Conservation (phyloP, 1,140 invertebrate species). For the Apis laboriosa region DNA sequence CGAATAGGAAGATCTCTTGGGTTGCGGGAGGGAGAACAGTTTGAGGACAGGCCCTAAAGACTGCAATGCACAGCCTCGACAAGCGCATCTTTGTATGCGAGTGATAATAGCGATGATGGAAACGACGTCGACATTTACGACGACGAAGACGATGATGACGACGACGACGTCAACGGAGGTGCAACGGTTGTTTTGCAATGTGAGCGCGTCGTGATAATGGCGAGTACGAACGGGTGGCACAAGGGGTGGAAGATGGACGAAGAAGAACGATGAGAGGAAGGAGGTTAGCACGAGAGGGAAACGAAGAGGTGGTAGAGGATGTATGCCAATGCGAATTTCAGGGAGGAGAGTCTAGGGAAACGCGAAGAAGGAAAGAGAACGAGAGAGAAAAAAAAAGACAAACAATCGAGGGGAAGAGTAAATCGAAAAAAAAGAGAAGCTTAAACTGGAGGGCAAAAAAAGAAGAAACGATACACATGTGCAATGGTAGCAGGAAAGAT, state of each 20-base stretch:
- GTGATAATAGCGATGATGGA: slow-evolving; percentile 38
- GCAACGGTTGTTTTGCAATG: slow-evolving; percentile 27
- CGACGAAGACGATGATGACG: not conserved
- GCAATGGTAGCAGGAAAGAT: not conserved
- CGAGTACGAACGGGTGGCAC: slow-evolving; percentile 13
- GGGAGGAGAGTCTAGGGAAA: not conserved
- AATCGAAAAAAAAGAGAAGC: slow-evolving; percentile 10
- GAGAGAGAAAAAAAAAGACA: not conserved
- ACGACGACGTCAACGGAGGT: slow-evolving; percentile 13
- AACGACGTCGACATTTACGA: slow-evolving; percentile 13
- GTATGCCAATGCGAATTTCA: slow-evolving; percentile 23
- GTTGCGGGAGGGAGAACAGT: too few species aligned
- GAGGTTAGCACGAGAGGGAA: not conserved
- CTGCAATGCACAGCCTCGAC: slow-evolving; percentile 1
- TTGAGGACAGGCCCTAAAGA: slow-evolving; percentile 1
- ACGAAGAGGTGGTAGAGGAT: not conserved
- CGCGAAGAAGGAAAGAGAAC: not conserved
- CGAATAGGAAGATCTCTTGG: not conserved
- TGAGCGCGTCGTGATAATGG: slow-evolving; percentile 18
- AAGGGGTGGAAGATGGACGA: not conserved
- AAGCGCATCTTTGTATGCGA: not conserved
- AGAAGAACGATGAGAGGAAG: not conserved
- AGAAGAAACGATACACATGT: slow-evolving; percentile 1
- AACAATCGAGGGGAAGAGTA: slow-evolving; percentile 7
- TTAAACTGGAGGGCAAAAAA: slow-evolving; percentile 9